Evolutionary conservation across 2,797 vertebrate genomes (phyloP), one percentile per base, ranked within the genome.

Genomic region (Odontamblyopus rebecca): DNA sequence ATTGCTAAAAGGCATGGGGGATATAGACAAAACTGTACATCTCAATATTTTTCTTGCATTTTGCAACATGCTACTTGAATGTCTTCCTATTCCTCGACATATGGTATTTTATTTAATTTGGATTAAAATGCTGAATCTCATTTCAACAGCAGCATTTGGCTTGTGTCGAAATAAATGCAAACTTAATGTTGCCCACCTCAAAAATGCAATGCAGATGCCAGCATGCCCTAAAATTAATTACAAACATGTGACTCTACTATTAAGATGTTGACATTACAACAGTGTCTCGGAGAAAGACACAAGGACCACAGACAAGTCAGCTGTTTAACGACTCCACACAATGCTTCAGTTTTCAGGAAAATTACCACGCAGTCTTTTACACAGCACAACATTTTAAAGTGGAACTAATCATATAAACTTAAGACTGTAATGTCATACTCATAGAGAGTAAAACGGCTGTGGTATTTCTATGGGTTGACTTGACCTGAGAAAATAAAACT

Each of bases 361-460:
- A 60, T 15, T 12, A 27, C 41, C 2, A 12, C 3, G 11, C 13
- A 54, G 16, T 2, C 67, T 75, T 26, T 51, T 71, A 41, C 13
- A n/a, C 15, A 35, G 23, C 0, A 13, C 63, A 79, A 70, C 71
- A 38, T 78, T 74, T 23, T 75, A 66, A 76, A 65, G 63, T 54
- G 57, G 65, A 23, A 79, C 35, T 60, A 67, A 54, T 32, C 15
- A 53, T 48, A 64, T 27, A 7, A 38, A 59, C 15, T 57, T 23
- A 61, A n/a, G 35, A 68, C 7, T 26, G 32, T 41, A 38, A 15
- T 50, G 59, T n/a, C 29, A 41, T 59, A 67, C 19, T 67, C 38
- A n/a, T n/a, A 23, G 9, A 50, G 4, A 48, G 26, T 38, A 60
- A 60, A 67, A 72, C 9, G 35, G 30, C 26, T 48, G n/a, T 61